Percentiles rank a stretch among this genome's conserved stretches.
Conservation (phyloP, 2,888 invertebrate species). For the Trichopoda pennipes region DNA sequence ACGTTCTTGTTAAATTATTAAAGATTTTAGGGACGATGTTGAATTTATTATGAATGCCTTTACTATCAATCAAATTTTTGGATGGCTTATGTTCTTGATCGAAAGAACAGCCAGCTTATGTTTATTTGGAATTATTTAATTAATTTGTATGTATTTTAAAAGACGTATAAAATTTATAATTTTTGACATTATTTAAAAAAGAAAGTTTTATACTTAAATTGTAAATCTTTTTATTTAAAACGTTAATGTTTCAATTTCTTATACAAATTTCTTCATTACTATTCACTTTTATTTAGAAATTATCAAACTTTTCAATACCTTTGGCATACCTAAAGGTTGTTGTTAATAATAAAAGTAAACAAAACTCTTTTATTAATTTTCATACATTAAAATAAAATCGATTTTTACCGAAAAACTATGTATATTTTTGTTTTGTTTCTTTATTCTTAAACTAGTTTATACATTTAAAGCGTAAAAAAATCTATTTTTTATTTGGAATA, state of each 20-base stretch:
- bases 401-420: background rate
- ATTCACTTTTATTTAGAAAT: background rate
- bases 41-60: too few relatives aligned
- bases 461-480: slow-evolving; percentile 40
- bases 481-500: background rate
- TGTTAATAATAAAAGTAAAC: too few relatives aligned
- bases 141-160: too few relatives aligned
- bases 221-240: background rate
- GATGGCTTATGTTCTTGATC: too few relatives aligned
- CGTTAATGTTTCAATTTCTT: background rate
- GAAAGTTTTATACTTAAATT: background rate
- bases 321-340: background rate
- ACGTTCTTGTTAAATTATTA: too few relatives aligned
- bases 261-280: too few relatives aligned
- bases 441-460: slow-evolving; percentile 42
- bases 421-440: background rate
- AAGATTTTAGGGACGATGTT: too few relatives aligned
- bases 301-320: background rate
- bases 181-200: background rate
- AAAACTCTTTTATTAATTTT: background rate
- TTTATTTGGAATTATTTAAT: too few relatives aligned
- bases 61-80: too few relatives aligned
- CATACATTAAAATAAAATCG: slow-evolving; percentile 31
- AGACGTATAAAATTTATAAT: too few relatives aligned
- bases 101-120: too few relatives aligned